A percentile compares a stretch with the other conserved stretches of the same genome.
Evolutionary conservation across 2,113 vertebrate species (phyloP).

Genomic region (Salvelinus sp.): DNA sequence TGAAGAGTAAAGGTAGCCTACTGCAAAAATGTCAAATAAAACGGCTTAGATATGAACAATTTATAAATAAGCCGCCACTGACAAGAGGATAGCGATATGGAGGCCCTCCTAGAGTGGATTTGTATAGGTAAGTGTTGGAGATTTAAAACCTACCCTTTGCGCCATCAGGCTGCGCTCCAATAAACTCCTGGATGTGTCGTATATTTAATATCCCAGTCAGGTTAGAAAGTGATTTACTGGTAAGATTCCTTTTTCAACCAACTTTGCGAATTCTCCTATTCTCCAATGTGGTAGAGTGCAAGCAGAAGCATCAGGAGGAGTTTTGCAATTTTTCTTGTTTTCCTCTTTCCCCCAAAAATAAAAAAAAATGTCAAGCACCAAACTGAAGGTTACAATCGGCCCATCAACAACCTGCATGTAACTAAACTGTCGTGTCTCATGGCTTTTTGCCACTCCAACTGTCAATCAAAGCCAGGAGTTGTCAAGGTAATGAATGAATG

Average conservation of each 20-base stretch:
- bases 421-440: constrained; percentile 99
- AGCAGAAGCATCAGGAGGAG: constrained; percentile 77
- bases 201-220: constrained; percentile 97
- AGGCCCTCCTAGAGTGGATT: constrained; percentile 87
- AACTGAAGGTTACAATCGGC: constrained; percentile 96
- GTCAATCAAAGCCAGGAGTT: constrained; percentile 99
- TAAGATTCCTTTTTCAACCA: constrained; percentile 85
- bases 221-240: constrained; percentile 90
- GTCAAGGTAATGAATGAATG: constrained; percentile 99
- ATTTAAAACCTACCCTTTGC: constrained; percentile 99
- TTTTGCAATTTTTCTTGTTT: constrained; percentile 82
- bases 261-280: constrained; percentile 89
- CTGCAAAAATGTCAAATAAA: constrained; percentile 82
- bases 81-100: constrained; percentile 69
- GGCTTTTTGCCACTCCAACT: constrained; percentile 99
- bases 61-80: too few relatives aligned
- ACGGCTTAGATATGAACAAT: constrained; percentile 67
- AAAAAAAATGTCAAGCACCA: too few relatives aligned
- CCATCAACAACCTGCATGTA: constrained; percentile 99
- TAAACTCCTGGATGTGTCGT: constrained; percentile 98
- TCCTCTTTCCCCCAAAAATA: constrained; percentile 75
- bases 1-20: constrained; percentile 54
- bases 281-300: constrained; percentile 82
- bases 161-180: constrained; percentile 99
- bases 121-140: constrained; percentile 91